These are phyloP conservation scores for Leucopternis melanops DNA, from an alignment of 2,113 vertebrate species.

Conservation along the genomic window DNA sequence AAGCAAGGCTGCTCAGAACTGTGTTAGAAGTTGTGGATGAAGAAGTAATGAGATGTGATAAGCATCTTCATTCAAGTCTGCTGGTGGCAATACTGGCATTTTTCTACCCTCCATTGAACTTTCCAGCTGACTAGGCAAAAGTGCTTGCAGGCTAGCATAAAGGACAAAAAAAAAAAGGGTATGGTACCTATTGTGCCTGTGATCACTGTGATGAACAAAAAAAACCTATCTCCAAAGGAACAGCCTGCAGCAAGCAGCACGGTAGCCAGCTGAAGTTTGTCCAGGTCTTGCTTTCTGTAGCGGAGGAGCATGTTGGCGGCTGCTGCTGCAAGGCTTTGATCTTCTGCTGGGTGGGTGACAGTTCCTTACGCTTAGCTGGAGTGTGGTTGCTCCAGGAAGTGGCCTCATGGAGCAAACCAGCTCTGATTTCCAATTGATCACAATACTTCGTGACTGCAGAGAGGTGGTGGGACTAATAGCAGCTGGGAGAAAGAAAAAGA, in stretches of 20 bases:
- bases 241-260: neutral
- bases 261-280: neutral
- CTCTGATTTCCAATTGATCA: neutral
- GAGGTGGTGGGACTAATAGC: neutral
- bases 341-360: neutral
- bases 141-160: neutral
- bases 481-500: neutral
- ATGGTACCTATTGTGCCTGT: neutral
- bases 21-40: neutral
- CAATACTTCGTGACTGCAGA: neutral
- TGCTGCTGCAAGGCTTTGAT: neutral
- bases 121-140: neutral
- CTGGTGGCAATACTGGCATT: neutral
- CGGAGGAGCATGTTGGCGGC: rapidly evolving
- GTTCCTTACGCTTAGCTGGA: neutral
- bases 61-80: neutral
- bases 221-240: neutral
- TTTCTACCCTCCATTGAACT: neutral
- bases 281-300: neutral
- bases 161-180: neutral
- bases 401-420: neutral
- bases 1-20: neutral
- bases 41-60: neutral
- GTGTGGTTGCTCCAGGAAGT: neutral
- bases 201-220: neutral